Base-by-base conservation (phyloP, 2,888 invertebrate species). In the Apodemia duryi region DNA sequence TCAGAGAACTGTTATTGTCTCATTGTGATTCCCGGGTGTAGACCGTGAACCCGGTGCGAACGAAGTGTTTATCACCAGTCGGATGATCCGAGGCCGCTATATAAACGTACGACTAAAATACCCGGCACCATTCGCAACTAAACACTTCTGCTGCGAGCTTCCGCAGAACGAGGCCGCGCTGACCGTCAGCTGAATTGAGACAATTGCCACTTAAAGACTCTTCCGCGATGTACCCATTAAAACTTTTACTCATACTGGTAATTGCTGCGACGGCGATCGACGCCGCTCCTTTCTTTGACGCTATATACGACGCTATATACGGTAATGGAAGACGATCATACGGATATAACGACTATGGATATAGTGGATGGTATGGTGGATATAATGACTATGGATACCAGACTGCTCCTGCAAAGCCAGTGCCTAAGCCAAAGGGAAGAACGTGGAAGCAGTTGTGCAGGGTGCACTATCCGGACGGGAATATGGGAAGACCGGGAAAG, bases 381-480 rank as follows among this genome's bases (percentile, higher is more conserved):
- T 76, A 78, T 62, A 74, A 75, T 29, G 54, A 57, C 11, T 75
- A 77, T 63, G 75, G 76, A 2, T 75, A 77, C 64, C 72, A 74
- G 29, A 75, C 75, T 1, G 79, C 81, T 43, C 72, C 70, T 9
- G 77, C 72, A 6, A 79, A 13, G 4, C 46, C 82, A 65, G 72
- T 76, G 63, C 74, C 80, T 11, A 64, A 10, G 28, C 73, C 81
- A 69, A 76, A 84, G 85, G 85, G 81, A 49, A 93, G 94, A 73
- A 92, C 94, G 1, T 96, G 94, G 84, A 94, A 94, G 76, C 93
- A 95, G 63, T 94, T 96, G 70, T 96, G 96, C 77, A 91, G 94
- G 66, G 93, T 95, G 7, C 93, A 95, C 71, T 94, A 86, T 92
- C 95, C 74, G 86, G 93, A 82, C 75, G 93, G 95, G 0, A 29